Evolutionary conservation across 2,797 vertebrate species (phyloP), one percentile per base, ranked within the genome.

Genomic region (Crypturellus tataupa): DNA sequence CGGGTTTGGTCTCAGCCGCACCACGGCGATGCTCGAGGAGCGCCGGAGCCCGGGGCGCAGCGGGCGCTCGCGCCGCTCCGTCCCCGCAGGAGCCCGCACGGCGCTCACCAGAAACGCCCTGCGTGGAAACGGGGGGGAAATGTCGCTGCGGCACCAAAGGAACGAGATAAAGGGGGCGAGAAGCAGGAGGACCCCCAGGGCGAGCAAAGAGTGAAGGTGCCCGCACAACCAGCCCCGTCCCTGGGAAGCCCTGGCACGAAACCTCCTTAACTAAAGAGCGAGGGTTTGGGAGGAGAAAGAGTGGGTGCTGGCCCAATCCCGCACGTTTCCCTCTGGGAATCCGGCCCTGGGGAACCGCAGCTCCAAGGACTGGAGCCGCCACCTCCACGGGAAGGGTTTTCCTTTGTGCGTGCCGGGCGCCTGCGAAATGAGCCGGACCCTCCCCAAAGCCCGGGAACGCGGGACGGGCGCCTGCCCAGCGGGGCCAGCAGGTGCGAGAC

Each of bases 231-330:
- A 35, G 6, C 8, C 42, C 65, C 10, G 6, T 3, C 1, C 13
- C 33, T 10, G 7, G 4, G 5, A 2, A 1, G 14, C 67, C 42
- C 2, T 0, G 1, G 27, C 7, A n/a, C 7, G 42, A 16, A 70
- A 18, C 7, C 20, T n/a, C 33, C 23, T n/a, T 58, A 1, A 1
- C 60, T n/a, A 23, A 59, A 35, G 80, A 60, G 9, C 10, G 18
- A 17, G 19, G 17, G 9, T 56, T 31, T 10, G 17, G 53, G 17
- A n/a, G 29, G 53, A 56, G 29, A 55, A 31, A 11, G 16, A 9
- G 53, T 10, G 17, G 17, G 31, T 31, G 53, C 11, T 7, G 29
- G 5, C 27, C 37, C 13, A 1, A 1, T 56, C 23, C 27, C 23
- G 16, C 7, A 65, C 12, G 2, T 2, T 4, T 75, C 14, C 46